Base-by-base conservation (phyloP, 23 tunicate genomes). In the Clavelina lepadiformis region DNA sequence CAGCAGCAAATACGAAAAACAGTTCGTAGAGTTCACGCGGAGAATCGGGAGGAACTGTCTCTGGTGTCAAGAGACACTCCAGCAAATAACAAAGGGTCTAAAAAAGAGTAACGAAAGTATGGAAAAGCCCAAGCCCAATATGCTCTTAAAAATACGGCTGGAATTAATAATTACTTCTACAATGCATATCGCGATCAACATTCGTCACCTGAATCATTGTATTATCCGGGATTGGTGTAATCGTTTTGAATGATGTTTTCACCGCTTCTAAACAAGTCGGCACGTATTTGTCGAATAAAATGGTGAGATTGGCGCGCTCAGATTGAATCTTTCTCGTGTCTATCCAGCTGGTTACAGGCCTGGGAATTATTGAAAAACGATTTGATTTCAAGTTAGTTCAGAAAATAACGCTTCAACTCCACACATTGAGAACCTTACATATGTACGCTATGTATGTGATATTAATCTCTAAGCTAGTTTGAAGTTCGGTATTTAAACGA, bases 271-370 rank as follows among this genome's bases (percentile, higher is more conserved):
- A 58, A 44, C 96, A 87, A 4, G 81, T 67, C 5, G 96, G 96
- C n/a, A 87, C 82, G 60, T 87, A 87, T 58, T 87, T 87, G 56
- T 87, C 96, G 37, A 87, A 87, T 27, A 87, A 53, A 21, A 87
- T 68, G 31, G 96, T 87, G 8, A 87, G 57, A 35, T 87, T 87
- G 20, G 96, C 96, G 36, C 96, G 77, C 36, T 87, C 96, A 18
- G 96, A 73, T 49, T 87, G 96, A 33, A 87, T 61, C 5, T 46
- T 72, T 47, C 96, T 47, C 18, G 81, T 87, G 58, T 87, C 96
- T 33, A 87, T 87, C 96, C 96, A 87, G 29, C 87, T 87, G 56
- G 78, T 65, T 3, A 87, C 96, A 41, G 96, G 96, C 56, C 96
- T 87, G n/a, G n/a, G n/a, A n/a, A 13, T 18, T 11, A 11, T n/a